Percentiles rank a stretch among this genome's conserved stretches.
These are phyloP conservation scores for Labeo calbasu DNA, from an alignment of 2,797 vertebrate species.

Conservation along the genomic window DNA sequence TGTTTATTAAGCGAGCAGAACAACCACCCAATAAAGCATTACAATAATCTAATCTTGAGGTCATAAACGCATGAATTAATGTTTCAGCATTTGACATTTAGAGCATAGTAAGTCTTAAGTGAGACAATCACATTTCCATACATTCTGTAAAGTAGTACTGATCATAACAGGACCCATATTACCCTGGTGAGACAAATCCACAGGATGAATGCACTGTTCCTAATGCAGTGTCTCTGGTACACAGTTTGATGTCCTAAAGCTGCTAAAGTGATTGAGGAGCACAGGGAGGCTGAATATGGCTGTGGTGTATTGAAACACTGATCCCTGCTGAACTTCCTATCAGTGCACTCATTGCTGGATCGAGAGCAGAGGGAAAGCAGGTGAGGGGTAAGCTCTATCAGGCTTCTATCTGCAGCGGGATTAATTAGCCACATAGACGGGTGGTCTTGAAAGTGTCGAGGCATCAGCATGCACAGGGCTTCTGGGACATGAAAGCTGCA, in stretches of 20 bases:
- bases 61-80: too few relatives aligned
- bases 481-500: slow-evolving; percentile 61
- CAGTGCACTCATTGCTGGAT: slow-evolving; percentile 27
- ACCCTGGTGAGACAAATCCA: not conserved
- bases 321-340: slow-evolving; percentile 38
- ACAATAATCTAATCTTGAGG: too few relatives aligned
- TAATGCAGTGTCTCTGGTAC: not conserved
- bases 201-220: not conserved
- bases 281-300: slow-evolving; percentile 8
- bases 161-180: not conserved
- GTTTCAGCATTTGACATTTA: too few relatives aligned
- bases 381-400: slow-evolving; percentile 47
- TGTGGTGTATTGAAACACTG: slow-evolving; percentile 37
- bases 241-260: slow-evolving; percentile 19
- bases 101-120: not conserved
- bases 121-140: not conserved
- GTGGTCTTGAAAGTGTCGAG: slow-evolving; percentile 55
- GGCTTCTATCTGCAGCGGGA: slow-evolving; percentile 59
- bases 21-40: too few relatives aligned
- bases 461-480: slow-evolving; percentile 55
- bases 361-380: not conserved
- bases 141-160: not conserved
- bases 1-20: too few relatives aligned
- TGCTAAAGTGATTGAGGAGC: slow-evolving; percentile 36
- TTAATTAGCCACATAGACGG: slow-evolving; percentile 64